Evolutionary conservation across 2,888 invertebrate genomes (phyloP).

Genomic region (Chrysodeixis includens): DNA sequence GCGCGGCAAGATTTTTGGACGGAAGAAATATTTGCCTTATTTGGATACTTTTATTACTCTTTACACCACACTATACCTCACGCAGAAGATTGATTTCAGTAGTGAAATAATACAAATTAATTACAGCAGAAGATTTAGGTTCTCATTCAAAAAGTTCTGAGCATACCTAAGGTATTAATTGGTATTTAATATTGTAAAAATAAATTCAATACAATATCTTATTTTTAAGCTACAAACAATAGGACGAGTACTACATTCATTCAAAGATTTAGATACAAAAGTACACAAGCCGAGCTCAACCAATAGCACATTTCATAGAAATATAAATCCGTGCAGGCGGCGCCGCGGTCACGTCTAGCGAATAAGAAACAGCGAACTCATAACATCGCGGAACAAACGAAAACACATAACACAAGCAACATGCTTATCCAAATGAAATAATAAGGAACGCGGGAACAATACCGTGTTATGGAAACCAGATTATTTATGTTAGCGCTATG

Average conservation of each 20-base stretch:
- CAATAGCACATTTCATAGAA: neutral
- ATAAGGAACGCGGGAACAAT: constrained; percentile 28
- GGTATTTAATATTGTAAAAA: too few species aligned
- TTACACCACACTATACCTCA: too few species aligned
- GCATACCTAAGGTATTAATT: too few species aligned
- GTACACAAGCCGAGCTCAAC: neutral
- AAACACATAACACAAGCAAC: constrained; percentile 8
- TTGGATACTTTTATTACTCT: neutral
- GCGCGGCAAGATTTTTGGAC: neutral
- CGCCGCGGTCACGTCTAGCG: neutral
- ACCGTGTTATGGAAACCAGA: constrained; percentile 26
- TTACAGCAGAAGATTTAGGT: too few species aligned
- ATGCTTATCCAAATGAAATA: constrained; percentile 28
- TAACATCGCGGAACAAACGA: neutral
- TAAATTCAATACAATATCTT: too few species aligned
- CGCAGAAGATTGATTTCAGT: too few species aligned
- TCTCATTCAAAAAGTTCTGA: too few species aligned
- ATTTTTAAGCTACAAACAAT: too few species aligned
- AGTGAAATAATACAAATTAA: too few species aligned
- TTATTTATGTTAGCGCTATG: constrained; percentile 47
- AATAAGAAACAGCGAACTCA: constrained; percentile 3
- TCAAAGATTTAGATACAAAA: too few species aligned
- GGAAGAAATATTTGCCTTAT: neutral
- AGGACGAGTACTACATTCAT: too few species aligned
- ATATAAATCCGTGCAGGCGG: neutral